Conservation (phyloP, 2,113 vertebrate genomes). For the Callipepla californica region DNA sequence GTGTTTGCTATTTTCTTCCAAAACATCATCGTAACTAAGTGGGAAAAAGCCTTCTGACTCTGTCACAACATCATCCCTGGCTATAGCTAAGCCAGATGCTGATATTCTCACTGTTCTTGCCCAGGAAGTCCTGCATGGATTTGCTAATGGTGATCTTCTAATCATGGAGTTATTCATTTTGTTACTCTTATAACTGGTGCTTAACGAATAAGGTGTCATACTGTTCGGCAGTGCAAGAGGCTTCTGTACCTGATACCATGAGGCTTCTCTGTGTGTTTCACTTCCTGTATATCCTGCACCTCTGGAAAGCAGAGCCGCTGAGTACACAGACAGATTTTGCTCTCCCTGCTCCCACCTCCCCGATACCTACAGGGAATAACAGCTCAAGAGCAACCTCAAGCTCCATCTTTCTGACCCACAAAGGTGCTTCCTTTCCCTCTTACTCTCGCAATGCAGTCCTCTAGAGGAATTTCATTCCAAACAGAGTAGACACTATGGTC, state of each 20-base stretch:
- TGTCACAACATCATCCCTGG: background rate
- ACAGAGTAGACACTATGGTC: background rate
- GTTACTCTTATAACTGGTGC: background rate
- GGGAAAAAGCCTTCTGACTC: background rate
- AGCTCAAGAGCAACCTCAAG: background rate
- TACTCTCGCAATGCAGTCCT: background rate
- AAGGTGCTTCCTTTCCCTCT: background rate
- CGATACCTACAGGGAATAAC: background rate
- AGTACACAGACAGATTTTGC: background rate
- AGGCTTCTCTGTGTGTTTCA: background rate
- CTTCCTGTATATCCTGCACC: background rate
- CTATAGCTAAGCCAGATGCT: background rate
- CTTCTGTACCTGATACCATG: background rate
- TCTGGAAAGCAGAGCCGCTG: background rate
- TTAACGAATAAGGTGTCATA: background rate
- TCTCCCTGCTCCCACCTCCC: background rate
- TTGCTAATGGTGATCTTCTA: background rate
- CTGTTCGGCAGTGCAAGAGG: background rate
- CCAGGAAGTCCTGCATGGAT: background rate
- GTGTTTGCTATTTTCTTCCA: background rate
- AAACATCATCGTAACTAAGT: background rate
- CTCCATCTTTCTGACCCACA: fast-evolving
- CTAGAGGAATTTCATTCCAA: background rate
- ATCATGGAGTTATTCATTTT: background rate
- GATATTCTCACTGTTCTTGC: background rate